Evolutionary conservation across 2,888 invertebrate genomes (phyloP).

Genomic region (Cryptocheilus praepositus): DNA sequence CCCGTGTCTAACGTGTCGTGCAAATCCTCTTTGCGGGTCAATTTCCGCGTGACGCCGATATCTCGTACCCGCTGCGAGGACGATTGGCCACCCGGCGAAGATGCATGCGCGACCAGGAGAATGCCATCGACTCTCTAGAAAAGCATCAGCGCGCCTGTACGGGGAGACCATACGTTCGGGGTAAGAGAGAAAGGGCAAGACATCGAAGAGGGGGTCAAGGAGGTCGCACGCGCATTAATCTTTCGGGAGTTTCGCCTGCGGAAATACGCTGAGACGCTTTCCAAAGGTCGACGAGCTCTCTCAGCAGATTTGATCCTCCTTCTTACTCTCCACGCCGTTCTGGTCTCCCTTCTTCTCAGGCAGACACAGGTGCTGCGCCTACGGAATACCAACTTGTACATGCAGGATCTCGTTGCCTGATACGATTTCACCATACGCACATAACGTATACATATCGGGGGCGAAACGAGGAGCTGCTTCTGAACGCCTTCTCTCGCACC

Average conservation of each 20-base stretch:
- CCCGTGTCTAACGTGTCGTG: constrained; percentile 13
- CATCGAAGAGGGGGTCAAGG: constrained; percentile 20
- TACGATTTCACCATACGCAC: constrained; percentile 31
- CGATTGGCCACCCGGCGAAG: not conserved
- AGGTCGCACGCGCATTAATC: constrained; percentile 32
- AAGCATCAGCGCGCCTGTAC: not conserved
- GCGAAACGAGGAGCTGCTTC: constrained; percentile 28
- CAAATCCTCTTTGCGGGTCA: constrained; percentile 23
- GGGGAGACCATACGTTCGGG: not conserved
- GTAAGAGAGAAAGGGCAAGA: constrained; percentile 4
- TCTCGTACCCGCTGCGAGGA: not conserved
- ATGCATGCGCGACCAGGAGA: not conserved
- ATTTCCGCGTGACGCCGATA: constrained; percentile 28
- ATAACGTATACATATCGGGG: constrained; percentile 25
- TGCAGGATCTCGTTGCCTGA: too few relatives aligned
- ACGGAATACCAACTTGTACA: not conserved
- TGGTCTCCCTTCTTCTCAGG: too few relatives aligned
- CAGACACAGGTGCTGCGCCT: too few relatives aligned
- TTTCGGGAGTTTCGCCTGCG: constrained; percentile 32
- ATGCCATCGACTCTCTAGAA: constrained; percentile 6
- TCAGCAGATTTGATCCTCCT: too few relatives aligned
- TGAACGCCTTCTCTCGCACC: constrained; percentile 10
- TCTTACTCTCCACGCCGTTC: too few relatives aligned
- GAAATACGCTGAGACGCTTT: constrained; percentile 33
- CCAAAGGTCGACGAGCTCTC: constrained; percentile 34